Base-by-base conservation (phyloP, 2,113 vertebrate genomes). In the Laticauda laticaudata region DNA sequence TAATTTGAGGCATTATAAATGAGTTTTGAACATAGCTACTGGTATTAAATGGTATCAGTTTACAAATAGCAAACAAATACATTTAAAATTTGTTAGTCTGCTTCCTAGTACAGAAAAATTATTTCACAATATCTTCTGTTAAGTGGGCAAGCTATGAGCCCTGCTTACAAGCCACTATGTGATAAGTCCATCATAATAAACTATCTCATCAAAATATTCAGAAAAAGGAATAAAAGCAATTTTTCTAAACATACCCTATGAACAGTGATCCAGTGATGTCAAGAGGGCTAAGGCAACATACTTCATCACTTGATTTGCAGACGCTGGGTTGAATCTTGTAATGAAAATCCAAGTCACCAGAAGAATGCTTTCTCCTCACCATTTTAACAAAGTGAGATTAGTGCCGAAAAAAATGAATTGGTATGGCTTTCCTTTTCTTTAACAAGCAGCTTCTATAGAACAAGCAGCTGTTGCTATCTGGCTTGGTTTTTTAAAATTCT, bases 171-270 rank as follows among this genome's bases (percentile, higher is more conserved):
- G 6, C 21, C 43, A 26, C 21, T 20, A 4, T 86, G 34, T 85
- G 91, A 57, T 48, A 92, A 45, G 15, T 29, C 18, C 23, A n/a
- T 92, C 54, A 92, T n/a, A 34, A 85, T 56, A 48, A 81, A n/a
- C 10, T 2, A 24, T 81, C 14, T 39, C 14, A 9, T 26, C 21
- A 56, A 90, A 86, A 86, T 61, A 12, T 21, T 64, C n/a, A 89
- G 26, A 26, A 56, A 55, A 69, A 43, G 51, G 11, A 51, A 87
- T 29, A 51, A 87, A 54, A 43, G 34, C 59, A 21, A 57, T 20
- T 26, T 39, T 88, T 24, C 2, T 12, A 85, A 26, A 94, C 96
- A 96, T 96, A 98, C 98, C 97, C 97, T 93, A 97, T 11, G 94
- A 98, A 96, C 87, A 96, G 96, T 0, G 97, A 96, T 95, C 96